Evolutionary conservation across 2,888 invertebrate species (phyloP).

Genomic region (Mesorhabditis belari): DNA sequence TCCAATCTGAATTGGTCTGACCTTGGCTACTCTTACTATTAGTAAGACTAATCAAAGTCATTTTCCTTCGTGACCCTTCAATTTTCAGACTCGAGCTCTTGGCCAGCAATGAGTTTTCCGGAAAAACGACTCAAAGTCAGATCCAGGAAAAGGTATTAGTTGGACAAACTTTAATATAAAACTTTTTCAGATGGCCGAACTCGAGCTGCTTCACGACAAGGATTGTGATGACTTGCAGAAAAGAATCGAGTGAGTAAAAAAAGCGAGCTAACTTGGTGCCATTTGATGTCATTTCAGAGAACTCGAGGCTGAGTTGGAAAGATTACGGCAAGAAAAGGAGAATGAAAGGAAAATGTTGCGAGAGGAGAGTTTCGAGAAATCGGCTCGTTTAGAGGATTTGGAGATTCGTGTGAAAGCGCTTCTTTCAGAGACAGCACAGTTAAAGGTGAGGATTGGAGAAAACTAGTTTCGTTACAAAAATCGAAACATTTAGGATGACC

Average conservation of each 20-base stretch:
- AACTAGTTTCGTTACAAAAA: background rate
- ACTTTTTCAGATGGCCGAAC: background rate
- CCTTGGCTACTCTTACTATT: too few species aligned
- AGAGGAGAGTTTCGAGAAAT: background rate
- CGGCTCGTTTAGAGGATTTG: background rate
- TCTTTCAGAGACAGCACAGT: background rate
- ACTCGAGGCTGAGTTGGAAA: background rate
- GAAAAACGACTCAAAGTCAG: background rate
- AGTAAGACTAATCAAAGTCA: too few species aligned
- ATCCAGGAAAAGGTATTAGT: background rate
- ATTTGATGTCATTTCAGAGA: background rate
- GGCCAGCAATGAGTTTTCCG: background rate
- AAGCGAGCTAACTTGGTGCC: background rate
- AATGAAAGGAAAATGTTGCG: background rate
- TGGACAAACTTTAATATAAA: background rate
- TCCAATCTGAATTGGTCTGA: too few species aligned
- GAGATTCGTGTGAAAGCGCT: background rate
- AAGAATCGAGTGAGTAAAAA: background rate
- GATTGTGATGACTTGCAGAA: background rate
- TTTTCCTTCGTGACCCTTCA: too few species aligned
- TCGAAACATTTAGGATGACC: background rate
- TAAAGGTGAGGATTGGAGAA: background rate
- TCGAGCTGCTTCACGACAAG: background rate
- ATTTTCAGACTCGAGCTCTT: background rate
- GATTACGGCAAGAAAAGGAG: background rate